Percentiles rank a stretch among this genome's conserved stretches.
These are phyloP conservation scores for Nomia melanderi DNA, from an alignment of 1,140 invertebrate genomes.

Conservation along the genomic window DNA sequence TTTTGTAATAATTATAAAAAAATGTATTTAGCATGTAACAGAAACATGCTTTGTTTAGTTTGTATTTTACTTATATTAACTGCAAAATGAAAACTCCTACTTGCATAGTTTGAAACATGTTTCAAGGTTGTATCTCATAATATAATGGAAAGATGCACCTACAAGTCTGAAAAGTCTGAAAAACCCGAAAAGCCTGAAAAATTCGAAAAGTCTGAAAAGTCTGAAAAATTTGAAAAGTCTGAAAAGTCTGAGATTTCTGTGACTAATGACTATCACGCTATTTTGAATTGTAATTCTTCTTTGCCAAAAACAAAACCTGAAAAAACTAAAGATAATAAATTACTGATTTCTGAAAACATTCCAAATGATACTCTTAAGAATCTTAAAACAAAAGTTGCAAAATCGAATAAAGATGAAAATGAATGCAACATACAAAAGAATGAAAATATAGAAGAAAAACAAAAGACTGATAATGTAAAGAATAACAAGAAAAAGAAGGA, in stretches of 20 bases:
- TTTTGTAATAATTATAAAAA: conserved; percentile 13
- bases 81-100: conserved; percentile 40
- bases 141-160: conserved; percentile 51
- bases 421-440: conserved; percentile 43
- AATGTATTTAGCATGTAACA: conserved; percentile 33
- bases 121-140: conserved; percentile 69
- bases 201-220: too few relatives aligned
- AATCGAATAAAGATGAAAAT: conserved; percentile 41
- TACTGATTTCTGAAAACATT: conserved; percentile 47
- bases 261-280: too few relatives aligned
- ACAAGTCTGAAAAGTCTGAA: conserved; percentile 60
- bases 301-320: conserved; percentile 63
- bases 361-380: conserved; percentile 40
- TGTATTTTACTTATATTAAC: conserved; percentile 32
- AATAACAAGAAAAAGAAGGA: conserved; percentile 41
- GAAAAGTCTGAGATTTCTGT: conserved; percentile 54
- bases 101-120: conserved; percentile 66
- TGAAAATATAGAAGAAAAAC: conserved; percentile 31
- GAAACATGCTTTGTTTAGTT: conserved; percentile 28
- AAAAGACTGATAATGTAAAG: conserved; percentile 36
- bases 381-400: conserved; percentile 49
- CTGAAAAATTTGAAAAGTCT: too few relatives aligned
- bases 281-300: too few relatives aligned
- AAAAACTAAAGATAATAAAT: conserved; percentile 64
- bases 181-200: too few relatives aligned